A percentile compares a stretch with the other conserved stretches of the same genome.
Evolutionary conservation across 2,888 invertebrate species (phyloP).

Genomic region (Meteorus cinctellus): DNA sequence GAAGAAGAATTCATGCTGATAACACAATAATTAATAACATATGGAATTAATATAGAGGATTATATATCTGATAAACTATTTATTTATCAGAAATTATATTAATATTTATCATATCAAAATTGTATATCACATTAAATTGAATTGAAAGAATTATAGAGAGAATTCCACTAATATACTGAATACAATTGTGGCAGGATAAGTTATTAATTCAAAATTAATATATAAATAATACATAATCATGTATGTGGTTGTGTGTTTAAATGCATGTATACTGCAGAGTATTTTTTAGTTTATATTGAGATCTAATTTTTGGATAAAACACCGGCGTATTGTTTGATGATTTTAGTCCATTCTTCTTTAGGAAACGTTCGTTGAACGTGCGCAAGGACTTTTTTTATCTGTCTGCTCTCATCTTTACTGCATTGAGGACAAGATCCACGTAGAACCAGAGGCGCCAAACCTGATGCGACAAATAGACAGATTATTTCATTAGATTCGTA

Average conservation of each 20-base stretch:
- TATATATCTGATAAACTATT: background rate
- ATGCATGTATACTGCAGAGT: too few relatives aligned
- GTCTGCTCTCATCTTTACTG: conserved; percentile 80
- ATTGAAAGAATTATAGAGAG: too few relatives aligned
- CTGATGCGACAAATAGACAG: conserved; percentile 72
- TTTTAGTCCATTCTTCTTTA: conserved; percentile 82
- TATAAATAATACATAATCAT: too few relatives aligned
- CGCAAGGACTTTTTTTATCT: conserved; percentile 83
- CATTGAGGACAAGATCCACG: conserved; percentile 85
- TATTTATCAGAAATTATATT: background rate
- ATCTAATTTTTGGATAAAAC: conserved; percentile 41
- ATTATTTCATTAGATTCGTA: background rate
- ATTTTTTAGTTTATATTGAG: background rate
- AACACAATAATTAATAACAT: background rate
- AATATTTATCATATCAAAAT: background rate
- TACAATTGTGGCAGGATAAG: too few relatives aligned
- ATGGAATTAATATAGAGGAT: background rate
- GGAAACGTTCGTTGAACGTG: conserved; percentile 85
- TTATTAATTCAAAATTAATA: too few relatives aligned
- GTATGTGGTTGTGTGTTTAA: too few relatives aligned
- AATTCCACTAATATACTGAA: too few relatives aligned
- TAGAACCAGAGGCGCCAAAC: conserved; percentile 83
- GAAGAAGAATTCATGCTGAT: background rate
- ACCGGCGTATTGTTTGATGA: conserved; percentile 81
- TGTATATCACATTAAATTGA: background rate